Percentiles rank a stretch among this genome's conserved stretches.
phyloP scores from a whole-genome alignment of 2,113 vertebrate genomes.

The Catharus bicknelli region DNA sequence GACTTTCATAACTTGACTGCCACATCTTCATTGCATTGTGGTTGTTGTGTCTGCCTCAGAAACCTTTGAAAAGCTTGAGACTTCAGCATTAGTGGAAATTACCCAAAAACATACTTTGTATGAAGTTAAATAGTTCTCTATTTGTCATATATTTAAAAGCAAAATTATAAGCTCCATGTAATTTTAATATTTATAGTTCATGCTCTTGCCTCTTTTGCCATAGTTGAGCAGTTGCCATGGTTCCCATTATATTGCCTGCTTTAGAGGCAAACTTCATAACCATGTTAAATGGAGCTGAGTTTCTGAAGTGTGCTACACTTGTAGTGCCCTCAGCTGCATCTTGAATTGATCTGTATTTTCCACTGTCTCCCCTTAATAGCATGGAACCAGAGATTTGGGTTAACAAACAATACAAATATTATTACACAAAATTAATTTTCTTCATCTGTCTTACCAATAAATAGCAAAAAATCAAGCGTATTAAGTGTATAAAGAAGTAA shows the following conservation, averaged over 20 bases:
- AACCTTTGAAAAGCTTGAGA: background rate
- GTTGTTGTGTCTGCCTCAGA: background rate
- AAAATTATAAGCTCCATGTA: background rate
- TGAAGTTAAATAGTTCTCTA: background rate
- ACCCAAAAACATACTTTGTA: background rate
- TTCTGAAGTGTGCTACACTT: background rate
- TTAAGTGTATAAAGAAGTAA: background rate
- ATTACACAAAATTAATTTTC: background rate
- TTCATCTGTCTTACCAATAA: background rate
- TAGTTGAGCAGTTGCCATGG: slow-evolving; percentile 19
- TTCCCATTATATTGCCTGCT: slow-evolving; percentile 7
- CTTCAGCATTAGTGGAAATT: background rate
- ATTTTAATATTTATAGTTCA: slow-evolving; percentile 40
- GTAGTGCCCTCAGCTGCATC: slow-evolving; percentile 1
- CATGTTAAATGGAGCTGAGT: background rate
- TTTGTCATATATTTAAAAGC: background rate
- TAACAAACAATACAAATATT: background rate
- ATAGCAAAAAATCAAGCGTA: background rate
- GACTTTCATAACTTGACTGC: background rate
- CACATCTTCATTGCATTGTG: background rate
- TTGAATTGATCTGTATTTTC: slow-evolving; percentile 6
- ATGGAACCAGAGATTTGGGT: background rate
- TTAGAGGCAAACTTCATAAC: slow-evolving; percentile 20
- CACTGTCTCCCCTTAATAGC: background rate
- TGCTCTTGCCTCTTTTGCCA: background rate